Percentiles rank a stretch among this genome's conserved stretches.
These are phyloP conservation scores for Tokudaia muenninki DNA, from an alignment of 2,797 vertebrate species.

Conservation along the genomic window DNA sequence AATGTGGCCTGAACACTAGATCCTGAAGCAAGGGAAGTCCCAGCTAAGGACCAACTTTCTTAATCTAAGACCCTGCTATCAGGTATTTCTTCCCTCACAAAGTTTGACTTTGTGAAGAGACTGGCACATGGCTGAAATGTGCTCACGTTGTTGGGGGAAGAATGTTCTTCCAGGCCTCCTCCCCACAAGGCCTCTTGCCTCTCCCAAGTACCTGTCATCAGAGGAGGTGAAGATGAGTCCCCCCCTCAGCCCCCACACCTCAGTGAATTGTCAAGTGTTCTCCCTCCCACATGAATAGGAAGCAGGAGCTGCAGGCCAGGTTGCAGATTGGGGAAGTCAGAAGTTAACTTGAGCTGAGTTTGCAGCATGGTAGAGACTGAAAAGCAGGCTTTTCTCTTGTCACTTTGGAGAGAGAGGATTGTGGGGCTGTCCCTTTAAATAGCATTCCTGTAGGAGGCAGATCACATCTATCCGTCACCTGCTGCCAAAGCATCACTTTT, in stretches of 20 bases:
- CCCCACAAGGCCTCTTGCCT: constrained; percentile 72
- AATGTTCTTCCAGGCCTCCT: constrained; percentile 72
- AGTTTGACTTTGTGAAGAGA: constrained; percentile 76
- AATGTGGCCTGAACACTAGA: neutral
- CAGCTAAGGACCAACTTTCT: neutral
- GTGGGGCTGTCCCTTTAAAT: constrained; percentile 84
- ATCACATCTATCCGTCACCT: constrained; percentile 84
- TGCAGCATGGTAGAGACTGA: constrained; percentile 80
- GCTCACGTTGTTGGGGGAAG: constrained; percentile 75
- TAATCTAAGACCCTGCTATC: neutral
- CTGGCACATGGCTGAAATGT: constrained; percentile 69
- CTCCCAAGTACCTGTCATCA: constrained; percentile 82
- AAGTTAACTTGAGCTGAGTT: constrained; percentile 85
- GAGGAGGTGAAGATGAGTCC: constrained; percentile 74
- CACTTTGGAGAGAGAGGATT: constrained; percentile 81
- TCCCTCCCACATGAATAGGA: constrained; percentile 81
- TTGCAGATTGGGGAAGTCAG: constrained; percentile 79
- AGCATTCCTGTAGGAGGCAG: constrained; percentile 83
- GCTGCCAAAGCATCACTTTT: constrained; percentile 83
- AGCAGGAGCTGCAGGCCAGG: constrained; percentile 75
- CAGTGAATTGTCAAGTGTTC: constrained; percentile 79
- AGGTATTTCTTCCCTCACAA: constrained; percentile 63
- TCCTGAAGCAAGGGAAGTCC: neutral
- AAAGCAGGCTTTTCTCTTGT: constrained; percentile 81
- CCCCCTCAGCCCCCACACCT: constrained; percentile 83